phyloP scores from a whole-genome alignment of 2,797 vertebrate species.

The Holocentrus rufus region DNA sequence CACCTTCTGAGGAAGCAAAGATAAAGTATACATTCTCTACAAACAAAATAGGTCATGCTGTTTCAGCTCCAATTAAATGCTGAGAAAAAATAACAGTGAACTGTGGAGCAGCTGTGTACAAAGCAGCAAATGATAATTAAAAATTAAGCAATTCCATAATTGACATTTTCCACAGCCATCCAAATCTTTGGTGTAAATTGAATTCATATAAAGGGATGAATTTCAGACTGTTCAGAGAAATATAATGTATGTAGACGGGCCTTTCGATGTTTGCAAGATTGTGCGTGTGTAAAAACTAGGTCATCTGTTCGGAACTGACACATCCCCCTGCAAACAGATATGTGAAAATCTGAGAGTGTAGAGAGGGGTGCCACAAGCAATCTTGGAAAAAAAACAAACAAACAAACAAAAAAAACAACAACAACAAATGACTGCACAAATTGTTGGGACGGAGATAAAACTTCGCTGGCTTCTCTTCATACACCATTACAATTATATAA shows the following conservation, averaged over 20 bases:
- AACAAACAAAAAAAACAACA: slow-evolving; percentile 51
- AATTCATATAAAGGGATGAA: slow-evolving; percentile 54
- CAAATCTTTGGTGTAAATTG: slow-evolving; percentile 58
- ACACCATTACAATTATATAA: slow-evolving; percentile 68
- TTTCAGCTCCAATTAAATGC: slow-evolving; percentile 84
- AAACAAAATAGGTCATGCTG: slow-evolving; percentile 85
- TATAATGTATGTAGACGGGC: slow-evolving; percentile 70
- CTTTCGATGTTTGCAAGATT: slow-evolving; percentile 70
- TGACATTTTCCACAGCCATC: slow-evolving; percentile 72
- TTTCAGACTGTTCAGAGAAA: slow-evolving; percentile 54
- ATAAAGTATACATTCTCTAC: slow-evolving; percentile 77
- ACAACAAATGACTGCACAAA: slow-evolving; percentile 78
- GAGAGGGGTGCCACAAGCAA: slow-evolving; percentile 76
- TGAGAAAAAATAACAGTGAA: slow-evolving; percentile 72
- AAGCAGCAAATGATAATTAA: slow-evolving; percentile 77
- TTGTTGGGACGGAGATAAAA: slow-evolving; percentile 69
- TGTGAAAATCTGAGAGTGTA: slow-evolving; percentile 78
- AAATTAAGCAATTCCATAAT: slow-evolving; percentile 78
- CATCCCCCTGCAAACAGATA: slow-evolving; percentile 82
- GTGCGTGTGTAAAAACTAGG: slow-evolving; percentile 81
- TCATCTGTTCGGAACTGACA: slow-evolving; percentile 84
- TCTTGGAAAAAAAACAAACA: slow-evolving; percentile 29
- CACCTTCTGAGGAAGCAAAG: slow-evolving; percentile 76
- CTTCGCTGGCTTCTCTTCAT: slow-evolving; percentile 65
- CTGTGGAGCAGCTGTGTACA: slow-evolving; percentile 68